Evolutionary conservation across 2,888 invertebrate species (phyloP), one percentile per base, ranked within the genome.

Genomic region (Nebria salina): DNA sequence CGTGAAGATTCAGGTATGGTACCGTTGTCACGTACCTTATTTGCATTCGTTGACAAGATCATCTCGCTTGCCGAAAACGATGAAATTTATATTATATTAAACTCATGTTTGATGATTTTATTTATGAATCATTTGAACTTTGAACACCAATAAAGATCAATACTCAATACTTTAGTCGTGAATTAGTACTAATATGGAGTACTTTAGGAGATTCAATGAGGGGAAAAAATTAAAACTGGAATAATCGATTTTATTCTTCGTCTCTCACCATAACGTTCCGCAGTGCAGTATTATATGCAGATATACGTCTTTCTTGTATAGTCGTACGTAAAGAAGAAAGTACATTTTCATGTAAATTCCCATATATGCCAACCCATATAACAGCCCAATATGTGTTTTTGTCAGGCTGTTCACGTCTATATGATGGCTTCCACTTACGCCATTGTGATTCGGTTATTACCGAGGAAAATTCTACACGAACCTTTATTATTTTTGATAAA

Each of bases 301-400:
- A 54, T 54, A 54, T 54, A 54, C 54, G 54, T 54, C 54, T 54
- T 54, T 54, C 54, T 54, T 54, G 54, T 54, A 54, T 54, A 54
- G 54, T 54, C 54, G 54, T 54, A 54, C 13, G 54, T 54, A 54
- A 7, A 13, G 54, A 54, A 54, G 54, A 54, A 54, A 54, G 54
- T 54, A 54, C 54, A 54, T 54, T 54, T 54, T 54, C 54, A 54
- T 54, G 54, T 54, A 54, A 54, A 54, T 54, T 54, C 8, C 54
- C 54, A 34, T 34, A 34, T 34, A 34, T 34, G 34, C 34, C 34
- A 34, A 34, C 4, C 34, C 34, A 34, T 34, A 34, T 34, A 34
- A 34, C 34, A 54, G 54, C 8, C 54, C 54, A 54, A 54, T 13
- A 54, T 54, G 13, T 13, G 54, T 54, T 54, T 54, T 54, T 54